Conservation (phyloP, 1,140 invertebrate species). For the Globodera ellingtonae region DNA sequence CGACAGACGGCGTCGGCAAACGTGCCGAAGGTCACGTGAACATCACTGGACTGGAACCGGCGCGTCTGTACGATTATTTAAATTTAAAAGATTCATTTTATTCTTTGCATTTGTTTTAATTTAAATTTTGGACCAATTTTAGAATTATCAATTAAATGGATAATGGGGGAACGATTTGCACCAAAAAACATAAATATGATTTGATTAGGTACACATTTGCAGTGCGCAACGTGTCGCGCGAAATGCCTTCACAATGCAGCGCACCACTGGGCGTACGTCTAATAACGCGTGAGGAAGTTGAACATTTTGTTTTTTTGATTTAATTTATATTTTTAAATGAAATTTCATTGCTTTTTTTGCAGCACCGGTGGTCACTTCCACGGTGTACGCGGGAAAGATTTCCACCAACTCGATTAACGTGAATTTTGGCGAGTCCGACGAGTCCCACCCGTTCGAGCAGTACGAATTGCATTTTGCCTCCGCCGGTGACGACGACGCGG, state of each 20-base stretch:
- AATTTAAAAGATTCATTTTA: not conserved
- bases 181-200: not conserved
- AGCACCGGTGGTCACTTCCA: conserved; percentile 63
- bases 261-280: conserved; percentile 37
- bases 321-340: not conserved
- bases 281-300: conserved; percentile 6
- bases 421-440: conserved; percentile 62
- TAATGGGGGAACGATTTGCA: not conserved
- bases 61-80: not conserved
- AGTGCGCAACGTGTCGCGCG: conserved; percentile 56
- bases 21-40: conserved; percentile 26
- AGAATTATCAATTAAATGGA: too few species aligned
- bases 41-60: conserved; percentile 27
- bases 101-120: too few species aligned
- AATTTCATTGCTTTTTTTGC: conserved; percentile 5
- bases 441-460: conserved; percentile 59
- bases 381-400: conserved; percentile 61
- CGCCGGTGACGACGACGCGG: conserved; percentile 23
- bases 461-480: conserved; percentile 56
- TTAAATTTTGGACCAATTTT: too few species aligned
- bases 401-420: conserved; percentile 62
- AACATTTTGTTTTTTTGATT: not conserved
- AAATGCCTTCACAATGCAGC: conserved; percentile 43
- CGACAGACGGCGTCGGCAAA: conserved; percentile 31
- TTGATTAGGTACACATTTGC: conserved; percentile 49